These are phyloP conservation scores for Cydia pomonella DNA, from an alignment of 1,140 invertebrate genomes.

Conservation along the genomic window DNA sequence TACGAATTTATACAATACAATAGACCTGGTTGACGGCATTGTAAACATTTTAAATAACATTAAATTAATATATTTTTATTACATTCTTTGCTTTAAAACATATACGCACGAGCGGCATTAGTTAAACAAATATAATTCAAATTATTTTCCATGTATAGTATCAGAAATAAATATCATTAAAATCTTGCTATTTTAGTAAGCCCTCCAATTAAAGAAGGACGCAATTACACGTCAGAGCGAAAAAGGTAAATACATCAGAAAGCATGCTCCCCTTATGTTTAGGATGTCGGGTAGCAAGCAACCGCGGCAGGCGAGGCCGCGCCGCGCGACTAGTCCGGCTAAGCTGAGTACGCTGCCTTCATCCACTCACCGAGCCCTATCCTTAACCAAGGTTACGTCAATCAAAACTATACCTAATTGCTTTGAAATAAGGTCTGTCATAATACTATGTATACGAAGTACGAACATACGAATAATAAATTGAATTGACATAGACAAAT, in stretches of 20 bases:
- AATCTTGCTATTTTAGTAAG: not conserved
- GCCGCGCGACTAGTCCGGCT: constrained; percentile 7
- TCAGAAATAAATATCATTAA: constrained; percentile 20
- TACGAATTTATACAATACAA: constrained; percentile 58
- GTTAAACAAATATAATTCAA: constrained; percentile 23
- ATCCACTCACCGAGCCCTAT: constrained; percentile 5
- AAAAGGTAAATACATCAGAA: not conserved
- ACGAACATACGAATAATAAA: not conserved
- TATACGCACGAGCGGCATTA: constrained; percentile 5
- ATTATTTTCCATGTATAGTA: not conserved
- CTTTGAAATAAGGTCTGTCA: not conserved
- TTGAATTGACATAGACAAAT: not conserved
- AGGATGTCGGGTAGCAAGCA: constrained; percentile 1
- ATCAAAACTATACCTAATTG: not conserved
- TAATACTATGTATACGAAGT: not conserved
- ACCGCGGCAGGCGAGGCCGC: not conserved
- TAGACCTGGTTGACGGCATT: constrained; percentile 35
- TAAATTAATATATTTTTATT: constrained; percentile 26
- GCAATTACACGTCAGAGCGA: constrained; percentile 2
- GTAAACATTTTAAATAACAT: constrained; percentile 32
- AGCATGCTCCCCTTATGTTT: not conserved
- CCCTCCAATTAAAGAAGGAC: not conserved
- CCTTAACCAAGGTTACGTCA: constrained; percentile 7
- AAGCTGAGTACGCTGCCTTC: not conserved
- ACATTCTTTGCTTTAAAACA: constrained; percentile 20